These are phyloP conservation scores for Galbula dea DNA, from an alignment of 2,113 vertebrate species.

Conservation along the genomic window DNA sequence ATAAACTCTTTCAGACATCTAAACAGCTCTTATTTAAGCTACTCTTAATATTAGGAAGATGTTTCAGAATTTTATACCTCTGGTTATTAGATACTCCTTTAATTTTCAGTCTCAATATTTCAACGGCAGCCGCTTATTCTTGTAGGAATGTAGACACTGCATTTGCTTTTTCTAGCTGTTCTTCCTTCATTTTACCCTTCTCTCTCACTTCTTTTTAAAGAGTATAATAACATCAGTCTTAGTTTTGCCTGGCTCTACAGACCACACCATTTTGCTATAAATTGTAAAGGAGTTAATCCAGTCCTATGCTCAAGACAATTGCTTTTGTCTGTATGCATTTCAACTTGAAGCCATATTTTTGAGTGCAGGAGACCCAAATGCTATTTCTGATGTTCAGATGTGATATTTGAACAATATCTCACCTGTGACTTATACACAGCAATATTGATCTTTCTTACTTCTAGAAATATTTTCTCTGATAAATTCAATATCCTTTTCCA, in stretches of 20 bases:
- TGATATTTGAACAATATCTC: background rate
- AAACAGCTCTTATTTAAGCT: background rate
- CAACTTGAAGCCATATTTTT: background rate
- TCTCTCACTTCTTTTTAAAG: background rate
- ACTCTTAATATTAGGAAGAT: background rate
- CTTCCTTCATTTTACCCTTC: background rate
- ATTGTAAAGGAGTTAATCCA: background rate
- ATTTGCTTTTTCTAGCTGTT: background rate
- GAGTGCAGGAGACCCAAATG: background rate
- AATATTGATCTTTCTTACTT: conserved; percentile 13
- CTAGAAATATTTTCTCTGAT: background rate
- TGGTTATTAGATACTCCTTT: background rate
- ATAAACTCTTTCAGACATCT: background rate
- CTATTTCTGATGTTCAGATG: background rate
- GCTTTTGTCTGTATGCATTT: background rate
- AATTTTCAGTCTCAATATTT: background rate
- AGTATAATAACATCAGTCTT: background rate
- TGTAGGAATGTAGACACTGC: background rate
- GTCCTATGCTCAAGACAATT: background rate
- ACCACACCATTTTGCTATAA: background rate
- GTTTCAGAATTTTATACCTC: background rate
- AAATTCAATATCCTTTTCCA: background rate
- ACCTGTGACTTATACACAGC: background rate
- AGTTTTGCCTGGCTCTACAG: background rate
- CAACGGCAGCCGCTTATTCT: background rate